These are phyloP conservation scores for Syndactyla subalaris DNA, from an alignment of 2,797 vertebrate species.

Conservation along the genomic window DNA sequence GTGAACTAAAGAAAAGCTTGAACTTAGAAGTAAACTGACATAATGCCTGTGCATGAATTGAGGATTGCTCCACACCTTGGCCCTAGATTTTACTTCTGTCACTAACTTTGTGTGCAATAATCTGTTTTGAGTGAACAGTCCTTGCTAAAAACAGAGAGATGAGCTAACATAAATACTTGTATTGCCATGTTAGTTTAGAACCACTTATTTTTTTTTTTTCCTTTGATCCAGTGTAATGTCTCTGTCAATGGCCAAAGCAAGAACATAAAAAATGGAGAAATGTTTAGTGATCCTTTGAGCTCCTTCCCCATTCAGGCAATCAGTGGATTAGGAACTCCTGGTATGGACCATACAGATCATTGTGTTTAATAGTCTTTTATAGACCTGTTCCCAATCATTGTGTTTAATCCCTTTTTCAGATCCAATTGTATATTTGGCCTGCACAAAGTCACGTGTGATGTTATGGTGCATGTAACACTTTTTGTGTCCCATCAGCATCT, in stretches of 20 bases:
- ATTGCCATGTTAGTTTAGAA: not conserved
- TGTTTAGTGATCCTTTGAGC: not conserved
- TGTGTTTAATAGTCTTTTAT: not conserved
- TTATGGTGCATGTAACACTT: not conserved
- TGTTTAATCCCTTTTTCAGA: not conserved
- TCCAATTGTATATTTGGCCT: not conserved
- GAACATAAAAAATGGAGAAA: not conserved
- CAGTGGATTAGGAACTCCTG: not conserved
- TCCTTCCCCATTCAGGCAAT: not conserved
- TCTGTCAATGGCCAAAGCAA: not conserved
- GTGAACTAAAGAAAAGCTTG: not conserved
- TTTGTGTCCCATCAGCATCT: not conserved
- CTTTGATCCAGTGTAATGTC: not conserved
- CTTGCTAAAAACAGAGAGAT: not conserved
- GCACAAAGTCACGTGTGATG: not conserved
- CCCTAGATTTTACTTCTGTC: not conserved
- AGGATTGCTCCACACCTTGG: not conserved
- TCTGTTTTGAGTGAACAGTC: not conserved
- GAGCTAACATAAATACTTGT: not conserved
- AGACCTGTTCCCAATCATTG: not conserved
- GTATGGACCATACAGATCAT: not conserved
- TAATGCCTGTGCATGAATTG: not conserved
- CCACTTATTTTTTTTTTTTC: not conserved
- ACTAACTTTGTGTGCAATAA: not conserved
- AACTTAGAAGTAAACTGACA: not conserved